Conservation (phyloP, 2,113 vertebrate genomes). For the Malaclemys terrapin region DNA sequence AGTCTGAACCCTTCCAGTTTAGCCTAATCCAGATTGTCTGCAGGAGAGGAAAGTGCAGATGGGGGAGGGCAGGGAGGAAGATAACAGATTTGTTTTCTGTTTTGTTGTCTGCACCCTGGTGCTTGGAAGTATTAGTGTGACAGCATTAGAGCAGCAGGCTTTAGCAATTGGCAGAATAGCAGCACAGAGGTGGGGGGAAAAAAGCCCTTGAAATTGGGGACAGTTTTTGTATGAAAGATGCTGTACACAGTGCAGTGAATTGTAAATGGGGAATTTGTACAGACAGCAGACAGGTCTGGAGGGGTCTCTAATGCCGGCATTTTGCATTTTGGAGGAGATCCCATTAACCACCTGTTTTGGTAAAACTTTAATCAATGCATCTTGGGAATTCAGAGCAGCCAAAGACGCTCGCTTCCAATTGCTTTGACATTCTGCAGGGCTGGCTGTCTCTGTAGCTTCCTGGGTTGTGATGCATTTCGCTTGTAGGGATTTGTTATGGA, state of each 20-base stretch:
- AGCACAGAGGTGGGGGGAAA: background rate
- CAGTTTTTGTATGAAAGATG: background rate
- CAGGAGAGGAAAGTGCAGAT: background rate
- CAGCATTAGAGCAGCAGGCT: background rate
- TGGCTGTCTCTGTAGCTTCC: conserved; percentile 28
- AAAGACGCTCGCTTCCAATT: conserved; percentile 49
- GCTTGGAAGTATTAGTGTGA: background rate
- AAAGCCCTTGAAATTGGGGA: background rate
- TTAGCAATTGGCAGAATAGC: background rate
- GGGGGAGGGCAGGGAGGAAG: background rate
- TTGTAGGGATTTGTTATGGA: background rate
- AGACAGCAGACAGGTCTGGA: conserved; percentile 35
- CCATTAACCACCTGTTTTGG: conserved; percentile 29
- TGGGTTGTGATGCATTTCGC: conserved; percentile 54
- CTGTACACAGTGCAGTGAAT: background rate
- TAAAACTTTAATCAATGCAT: conserved; percentile 54
- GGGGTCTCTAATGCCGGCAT: conserved; percentile 56
- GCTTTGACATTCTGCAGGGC: conserved; percentile 43
- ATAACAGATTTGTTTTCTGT: background rate
- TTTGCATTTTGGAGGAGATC: conserved; percentile 65
- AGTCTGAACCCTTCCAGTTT: background rate
- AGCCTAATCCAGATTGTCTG: background rate
- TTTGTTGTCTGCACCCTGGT: background rate
- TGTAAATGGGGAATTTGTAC: conserved; percentile 13
- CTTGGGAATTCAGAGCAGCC: conserved; percentile 32